phyloP scores from a whole-genome alignment of 2,888 invertebrate species.

The Stictocephala bisonia region DNA sequence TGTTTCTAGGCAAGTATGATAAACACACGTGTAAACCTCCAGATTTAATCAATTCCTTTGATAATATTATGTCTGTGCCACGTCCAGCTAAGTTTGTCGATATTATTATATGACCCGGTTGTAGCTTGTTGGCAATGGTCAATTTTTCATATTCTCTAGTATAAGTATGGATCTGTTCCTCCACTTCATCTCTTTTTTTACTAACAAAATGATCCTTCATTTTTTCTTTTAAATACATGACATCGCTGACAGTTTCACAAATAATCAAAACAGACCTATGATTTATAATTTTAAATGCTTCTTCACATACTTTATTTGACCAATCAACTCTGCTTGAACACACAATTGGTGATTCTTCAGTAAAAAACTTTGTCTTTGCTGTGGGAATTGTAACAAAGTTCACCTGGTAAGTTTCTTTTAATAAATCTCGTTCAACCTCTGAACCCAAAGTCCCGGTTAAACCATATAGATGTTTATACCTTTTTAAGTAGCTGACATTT shows the following conservation, averaged over 20 bases:
- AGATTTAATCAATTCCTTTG: slow-evolving; percentile 54
- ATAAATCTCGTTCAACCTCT: slow-evolving; percentile 59
- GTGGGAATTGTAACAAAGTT: slow-evolving; percentile 62
- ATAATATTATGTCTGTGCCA: slow-evolving; percentile 63
- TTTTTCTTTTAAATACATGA: slow-evolving; percentile 51
- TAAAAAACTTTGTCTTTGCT: slow-evolving; percentile 58
- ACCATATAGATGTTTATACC: slow-evolving; percentile 62
- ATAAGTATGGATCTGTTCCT: slow-evolving; percentile 49
- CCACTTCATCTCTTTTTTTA: too few species aligned
- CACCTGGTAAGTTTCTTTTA: slow-evolving; percentile 60
- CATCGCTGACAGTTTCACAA: slow-evolving; percentile 56
- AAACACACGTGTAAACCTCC: slow-evolving; percentile 64
- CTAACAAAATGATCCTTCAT: too few species aligned
- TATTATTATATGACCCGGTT: slow-evolving; percentile 60
- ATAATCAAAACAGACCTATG: slow-evolving; percentile 61
- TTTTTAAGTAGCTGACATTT: slow-evolving; percentile 61
- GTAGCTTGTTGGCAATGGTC: too few species aligned
- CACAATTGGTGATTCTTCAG: slow-evolving; percentile 55
- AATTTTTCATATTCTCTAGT: slow-evolving; percentile 53
- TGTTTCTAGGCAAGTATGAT: slow-evolving; percentile 63
- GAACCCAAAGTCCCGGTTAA: slow-evolving; percentile 64
- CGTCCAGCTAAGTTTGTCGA: slow-evolving; percentile 64
- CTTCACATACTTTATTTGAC: slow-evolving; percentile 1
- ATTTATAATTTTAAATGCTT: slow-evolving; percentile 39
- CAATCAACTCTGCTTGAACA: neutral